Evolutionary conservation across 2,113 vertebrate genomes (phyloP), one percentile per base, ranked within the genome.

Genomic region (Cyanistes caeruleus): DNA sequence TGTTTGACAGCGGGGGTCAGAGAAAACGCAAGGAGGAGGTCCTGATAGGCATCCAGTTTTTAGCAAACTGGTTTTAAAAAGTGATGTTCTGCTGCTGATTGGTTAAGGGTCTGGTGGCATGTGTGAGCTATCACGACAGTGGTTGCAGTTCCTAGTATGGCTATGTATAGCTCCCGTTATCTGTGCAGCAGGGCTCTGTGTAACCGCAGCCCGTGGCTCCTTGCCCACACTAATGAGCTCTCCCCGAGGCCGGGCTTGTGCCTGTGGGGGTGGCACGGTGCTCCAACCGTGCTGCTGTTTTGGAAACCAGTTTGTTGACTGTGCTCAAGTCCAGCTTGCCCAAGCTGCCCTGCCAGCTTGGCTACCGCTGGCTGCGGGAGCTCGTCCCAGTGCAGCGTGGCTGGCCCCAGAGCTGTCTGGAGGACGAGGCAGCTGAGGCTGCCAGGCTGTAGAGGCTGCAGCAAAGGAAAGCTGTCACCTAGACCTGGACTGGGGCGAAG

Each of bases 161-260:
- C 94, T 97, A 95, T 94, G 94, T 97, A 95, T 97, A 96, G 95
- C 91, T 89, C 74, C 88, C 8, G 56, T 96, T 96, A 97, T 97
- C 96, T 93, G 79, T 62, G 60, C 92, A 63, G 60, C 83, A 2
- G 90, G 88, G 91, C 92, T 93, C 87, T 51, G 94, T 90, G 91
- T 84, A 56, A 91, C 89, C 9, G 8, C 89, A 92, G 91, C 80
- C 76, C 0, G 44, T 96, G 96, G 96, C 96, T 89, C 69, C 64
- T 44, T 89, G 96, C 96, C 96, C 84, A 27, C 60, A 1, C 89
- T 92, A 95, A 97, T 78, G 96, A 95, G 93, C 91, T 84, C 72
- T 89, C 80, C 68, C 73, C 6, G 31, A 93, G 95, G 91, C 89
- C 0, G 88, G 82, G 69, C 95, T 84, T 93, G 60, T 87, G 91